A percentile compares a stretch with the other conserved stretches of the same genome.
These are phyloP conservation scores for Semnornis frantzii DNA, from an alignment of 2,113 vertebrate species.

Conservation along the genomic window DNA sequence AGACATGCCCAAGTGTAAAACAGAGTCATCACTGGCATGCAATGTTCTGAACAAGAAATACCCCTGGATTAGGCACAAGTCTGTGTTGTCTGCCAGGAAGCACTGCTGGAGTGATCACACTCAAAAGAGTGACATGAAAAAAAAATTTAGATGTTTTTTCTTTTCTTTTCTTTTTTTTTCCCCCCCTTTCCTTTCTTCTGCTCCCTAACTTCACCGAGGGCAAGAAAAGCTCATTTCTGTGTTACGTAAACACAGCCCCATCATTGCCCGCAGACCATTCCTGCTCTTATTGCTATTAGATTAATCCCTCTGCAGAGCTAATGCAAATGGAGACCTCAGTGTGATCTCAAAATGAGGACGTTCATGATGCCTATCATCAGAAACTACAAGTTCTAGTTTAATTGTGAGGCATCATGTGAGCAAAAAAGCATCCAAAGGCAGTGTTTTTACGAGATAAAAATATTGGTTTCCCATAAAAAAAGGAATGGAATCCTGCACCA, in stretches of 20 bases:
- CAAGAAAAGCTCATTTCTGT: neutral
- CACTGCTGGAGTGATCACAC: slow-evolving; percentile 12
- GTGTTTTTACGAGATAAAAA: neutral
- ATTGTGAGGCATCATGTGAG: neutral
- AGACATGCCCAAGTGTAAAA: slow-evolving; percentile 78
- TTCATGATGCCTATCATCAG: neutral
- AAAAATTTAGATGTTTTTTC: neutral
- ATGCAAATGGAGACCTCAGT: slow-evolving; percentile 39
- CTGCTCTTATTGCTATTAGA: neutral
- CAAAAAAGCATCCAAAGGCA: slow-evolving; percentile 9
- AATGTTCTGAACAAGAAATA: slow-evolving; percentile 74
- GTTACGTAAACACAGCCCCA: neutral
- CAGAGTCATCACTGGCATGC: slow-evolving; percentile 77
- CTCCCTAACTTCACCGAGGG: neutral
- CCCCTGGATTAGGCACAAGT: slow-evolving; percentile 85
- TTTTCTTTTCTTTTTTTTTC: too few relatives aligned
- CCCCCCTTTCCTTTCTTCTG: too few relatives aligned
- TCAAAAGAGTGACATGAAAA: neutral
- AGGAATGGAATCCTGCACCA: neutral
- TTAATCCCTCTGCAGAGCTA: slow-evolving; percentile 46
- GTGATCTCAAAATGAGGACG: slow-evolving; percentile 28
- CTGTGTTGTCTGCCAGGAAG: slow-evolving; percentile 69
- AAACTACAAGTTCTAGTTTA: neutral
- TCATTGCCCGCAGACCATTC: neutral
- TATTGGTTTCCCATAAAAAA: neutral